Evolutionary conservation across 2,888 invertebrate species (phyloP), one percentile per base, ranked within the genome.

Genomic region (Odontothrips loti): DNA sequence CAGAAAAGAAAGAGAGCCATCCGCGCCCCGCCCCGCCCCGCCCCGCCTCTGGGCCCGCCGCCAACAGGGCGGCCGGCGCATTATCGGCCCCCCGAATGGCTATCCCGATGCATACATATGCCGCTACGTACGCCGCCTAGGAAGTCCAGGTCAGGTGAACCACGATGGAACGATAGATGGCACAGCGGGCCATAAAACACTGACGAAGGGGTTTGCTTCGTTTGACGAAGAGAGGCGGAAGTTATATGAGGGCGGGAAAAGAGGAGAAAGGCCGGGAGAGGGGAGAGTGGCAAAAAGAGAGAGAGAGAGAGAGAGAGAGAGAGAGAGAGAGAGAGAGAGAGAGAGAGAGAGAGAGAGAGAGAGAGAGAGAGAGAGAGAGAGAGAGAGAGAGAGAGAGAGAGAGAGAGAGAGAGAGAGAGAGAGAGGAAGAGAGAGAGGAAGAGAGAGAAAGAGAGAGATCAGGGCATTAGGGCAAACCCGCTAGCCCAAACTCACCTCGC

Each of bases 281-380:
- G n/a, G n/a, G n/a, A n/a, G n/a, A n/a, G n/a, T n/a, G n/a, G n/a
- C n/a, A n/a, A n/a, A n/a, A n/a, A n/a, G n/a, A n/a, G n/a, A n/a
- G n/a, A n/a, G n/a, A n/a, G n/a, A n/a, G n/a, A n/a, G n/a, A n/a
- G n/a, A 9, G 48, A 48, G 86, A 85, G 80, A 43, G 82, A 82
- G 83, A 84, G 84, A 84, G 84, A 84, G 84, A 82, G 83, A 83
- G 82, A 81, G 81, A 82, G 83, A 81, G 84, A 85, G 82, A 84
- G 84, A 85, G 83, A 80, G 81, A 82, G 83, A 81, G 82, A 79
- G 83, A 83, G 83, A 82, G 83, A 83, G 82, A 83, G 84, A 83
- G 81, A 82, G 82, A 80, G 82, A 83, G 83, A 79, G 83, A n/a
- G 80, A 83, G 81, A 81, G 78, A 83, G 82, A 82, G 83, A 82